Base-by-base conservation (phyloP, 2,888 invertebrate species). In the Philaethria dido region DNA sequence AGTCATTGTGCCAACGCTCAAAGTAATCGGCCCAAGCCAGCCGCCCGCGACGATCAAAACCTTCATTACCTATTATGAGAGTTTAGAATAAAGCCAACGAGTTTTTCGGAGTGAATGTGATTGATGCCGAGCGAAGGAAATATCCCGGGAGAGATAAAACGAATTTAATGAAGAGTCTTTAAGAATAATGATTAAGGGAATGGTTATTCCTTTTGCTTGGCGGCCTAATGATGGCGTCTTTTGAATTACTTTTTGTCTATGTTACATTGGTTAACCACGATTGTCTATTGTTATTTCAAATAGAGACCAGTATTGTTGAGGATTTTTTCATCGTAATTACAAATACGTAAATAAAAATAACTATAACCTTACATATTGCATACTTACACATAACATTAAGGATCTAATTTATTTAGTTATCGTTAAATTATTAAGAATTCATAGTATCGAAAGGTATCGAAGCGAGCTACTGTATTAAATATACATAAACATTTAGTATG, bases 21-120 rank as follows among this genome's bases (percentile, higher is more conserved):
- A 89, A 90, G 91, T 92, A 92, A 92, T 92, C 92, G 88, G 84
- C 80, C 85, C 79, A 78, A 81, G 84, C 78, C 92, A 91, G 89
- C 87, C 88, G 82, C 81, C 85, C 85, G 83, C 85, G 83, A 82
- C 89, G 87, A 89, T 89, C 86, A 84, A 84, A 86, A 87, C 89
- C 89, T 91, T 89, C 89, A 92, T 92, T 92, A 92, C 91, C 92
- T 92, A 92, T 92, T 92, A 92, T 90, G 91, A 91, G 92, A 92
- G 89, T 92, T 92, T 91, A 92, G 90, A 92, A 92, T 92, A 89
- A 92, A 90, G 90, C 90, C 90, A 91, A 90, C 88, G 89, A 92
- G 90, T 91, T 92, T 92, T 92, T 92, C 86, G 85, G 80, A 91
- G 87, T 89, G 89, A 90, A 91, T 92, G 90, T 92, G 92, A 92